Percentiles rank a stretch among this genome's conserved stretches.
Conservation (phyloP, 2,113 vertebrate species). For the Ursus arctos region DNA sequence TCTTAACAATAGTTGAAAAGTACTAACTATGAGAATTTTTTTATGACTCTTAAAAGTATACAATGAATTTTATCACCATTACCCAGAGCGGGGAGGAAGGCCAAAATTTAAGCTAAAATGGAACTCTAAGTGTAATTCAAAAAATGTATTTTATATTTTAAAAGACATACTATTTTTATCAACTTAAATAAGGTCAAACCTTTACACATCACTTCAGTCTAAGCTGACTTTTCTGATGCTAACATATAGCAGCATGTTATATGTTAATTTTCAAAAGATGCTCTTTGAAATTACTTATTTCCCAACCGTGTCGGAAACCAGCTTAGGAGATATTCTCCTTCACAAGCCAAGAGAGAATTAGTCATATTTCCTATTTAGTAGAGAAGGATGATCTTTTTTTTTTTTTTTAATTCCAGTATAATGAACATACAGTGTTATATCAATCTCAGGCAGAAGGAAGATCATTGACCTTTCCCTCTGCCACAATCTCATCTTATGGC, state of each 20-base stretch:
- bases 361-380: not conserved
- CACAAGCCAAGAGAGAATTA: not conserved
- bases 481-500: not conserved
- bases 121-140: not conserved
- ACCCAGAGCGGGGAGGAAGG: rapidly evolving
- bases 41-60: not conserved
- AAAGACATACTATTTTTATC: not conserved
- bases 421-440: not conserved
- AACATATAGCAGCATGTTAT: not conserved
- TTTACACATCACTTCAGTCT: not conserved
- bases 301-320: not conserved
- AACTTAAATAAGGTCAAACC: not conserved
- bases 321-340: not conserved
- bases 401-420: not conserved
- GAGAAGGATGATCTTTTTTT: not conserved
- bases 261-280: not conserved
- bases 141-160: not conserved
- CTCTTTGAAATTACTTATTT: not conserved
- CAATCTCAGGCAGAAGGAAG: not conserved
- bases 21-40: not conserved
- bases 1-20: not conserved
- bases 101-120: not conserved
- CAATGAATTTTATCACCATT: not conserved
- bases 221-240: not conserved
- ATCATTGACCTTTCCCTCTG: not conserved